Evolutionary conservation across 2,888 invertebrate species (phyloP).

Genomic region (Lithophane ornitopus): DNA sequence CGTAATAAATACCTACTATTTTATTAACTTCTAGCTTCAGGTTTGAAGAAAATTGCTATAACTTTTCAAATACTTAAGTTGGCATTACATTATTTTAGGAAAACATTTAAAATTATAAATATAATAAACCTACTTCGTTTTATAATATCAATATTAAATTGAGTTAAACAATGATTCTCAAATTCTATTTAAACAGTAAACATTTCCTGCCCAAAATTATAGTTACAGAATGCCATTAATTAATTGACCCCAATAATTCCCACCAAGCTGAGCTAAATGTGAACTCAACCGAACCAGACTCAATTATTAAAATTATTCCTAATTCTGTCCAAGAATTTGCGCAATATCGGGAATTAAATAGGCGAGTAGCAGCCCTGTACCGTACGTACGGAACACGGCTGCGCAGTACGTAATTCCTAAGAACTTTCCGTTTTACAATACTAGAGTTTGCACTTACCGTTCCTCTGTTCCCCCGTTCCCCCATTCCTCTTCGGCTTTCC

Average conservation of each 20-base stretch:
- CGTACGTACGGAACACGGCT: not conserved
- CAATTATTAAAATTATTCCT: conserved; percentile 45
- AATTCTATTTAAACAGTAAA: conserved; percentile 18
- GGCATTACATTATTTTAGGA: too few species aligned
- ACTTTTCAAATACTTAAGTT: not conserved
- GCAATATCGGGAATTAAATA: conserved; percentile 45
- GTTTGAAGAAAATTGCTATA: not conserved
- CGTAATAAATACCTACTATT: not conserved
- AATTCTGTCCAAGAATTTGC: conserved; percentile 32
- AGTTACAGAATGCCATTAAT: conserved; percentile 27
- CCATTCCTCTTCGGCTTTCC: conserved; percentile 34
- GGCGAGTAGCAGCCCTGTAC: conserved; percentile 44
- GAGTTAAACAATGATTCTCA: not conserved
- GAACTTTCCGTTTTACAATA: conserved; percentile 74
- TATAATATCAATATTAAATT: not conserved
- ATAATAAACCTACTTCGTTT: too few species aligned
- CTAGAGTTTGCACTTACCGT: conserved; percentile 80
- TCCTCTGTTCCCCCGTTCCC: conserved; percentile 41
- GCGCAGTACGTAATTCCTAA: conserved; percentile 56
- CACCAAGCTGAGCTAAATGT: conserved; percentile 22
- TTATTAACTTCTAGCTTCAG: not conserved
- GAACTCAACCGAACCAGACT: conserved; percentile 38
- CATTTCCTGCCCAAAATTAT: conserved; percentile 20
- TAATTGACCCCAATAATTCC: conserved; percentile 29
- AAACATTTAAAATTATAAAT: too few species aligned